phyloP scores from a whole-genome alignment of 2,797 vertebrate genomes.

The Apogon talboti region DNA sequence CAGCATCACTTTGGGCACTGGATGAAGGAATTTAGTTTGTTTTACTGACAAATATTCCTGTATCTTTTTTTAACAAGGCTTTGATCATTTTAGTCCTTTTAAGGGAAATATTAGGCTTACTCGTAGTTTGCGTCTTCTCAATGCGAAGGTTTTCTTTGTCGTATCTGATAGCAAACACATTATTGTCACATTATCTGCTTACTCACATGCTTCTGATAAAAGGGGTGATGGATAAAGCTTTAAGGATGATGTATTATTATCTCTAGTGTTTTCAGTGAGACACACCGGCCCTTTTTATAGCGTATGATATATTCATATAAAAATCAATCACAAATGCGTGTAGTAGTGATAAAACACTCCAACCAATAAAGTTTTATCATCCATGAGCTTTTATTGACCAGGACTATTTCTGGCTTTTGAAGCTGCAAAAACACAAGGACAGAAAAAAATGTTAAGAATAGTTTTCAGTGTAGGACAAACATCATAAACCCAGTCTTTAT shows the following conservation, averaged over 20 bases:
- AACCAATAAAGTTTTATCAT: neutral
- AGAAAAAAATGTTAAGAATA: neutral
- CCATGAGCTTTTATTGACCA: neutral
- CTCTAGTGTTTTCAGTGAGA: neutral
- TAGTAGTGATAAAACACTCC: neutral
- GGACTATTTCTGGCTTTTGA: neutral
- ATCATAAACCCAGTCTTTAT: neutral
- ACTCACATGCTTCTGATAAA: neutral
- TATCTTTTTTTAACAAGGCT: too few species aligned
- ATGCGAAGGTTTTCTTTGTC: too few species aligned
- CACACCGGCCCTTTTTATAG: too few species aligned
- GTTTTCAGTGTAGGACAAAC: neutral
- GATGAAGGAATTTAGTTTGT: too few species aligned
- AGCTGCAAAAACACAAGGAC: neutral
- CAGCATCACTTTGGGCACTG: too few species aligned
- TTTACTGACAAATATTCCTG: too few species aligned
- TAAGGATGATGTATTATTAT: neutral
- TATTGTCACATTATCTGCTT: neutral
- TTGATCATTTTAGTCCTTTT: too few species aligned
- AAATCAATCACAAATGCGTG: neutral
- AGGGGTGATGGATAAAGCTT: neutral
- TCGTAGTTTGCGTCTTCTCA: too few species aligned
- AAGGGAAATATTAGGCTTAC: too few species aligned
- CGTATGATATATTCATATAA: too few species aligned
- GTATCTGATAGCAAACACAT: neutral